Evolutionary conservation across 1,140 invertebrate genomes (phyloP), one percentile per base, ranked within the genome.

Genomic region (Aricia agestis): DNA sequence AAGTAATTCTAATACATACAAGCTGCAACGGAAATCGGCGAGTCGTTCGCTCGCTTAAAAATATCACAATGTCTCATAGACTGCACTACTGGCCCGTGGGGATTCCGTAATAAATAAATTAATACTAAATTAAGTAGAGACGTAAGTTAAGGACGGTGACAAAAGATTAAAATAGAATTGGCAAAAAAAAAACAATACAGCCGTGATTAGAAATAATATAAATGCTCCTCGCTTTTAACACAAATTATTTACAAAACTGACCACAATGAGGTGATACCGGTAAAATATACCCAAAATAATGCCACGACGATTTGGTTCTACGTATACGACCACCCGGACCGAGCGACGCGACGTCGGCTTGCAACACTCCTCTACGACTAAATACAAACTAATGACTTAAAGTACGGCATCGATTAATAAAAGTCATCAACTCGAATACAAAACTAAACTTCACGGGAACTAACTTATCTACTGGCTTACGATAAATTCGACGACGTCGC

Each of bases 21-120:
- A 76, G 69, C 74, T 74, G 74, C 74, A 75, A 74, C 70, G 58
- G 71, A 74, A 63, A 25, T 63, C 18, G 36, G 36, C 58, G 59
- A 63, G 71, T 68, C 25, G 19, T 10, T 59, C 58, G 63, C 17
- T 67, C 66, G 66, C 66, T 67, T 89, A 83, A 84, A 78, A 80
- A 85, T 90, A 91, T 91, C 89, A 90, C 89, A 91, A 87, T 86
- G 89, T 91, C 87, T 91, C 86, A 87, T 77, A 90, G 87, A 90
- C 89, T 82, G 83, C 69, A 82, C 79, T 91, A 91, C 89, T 91
- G 89, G 89, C 89, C 89, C 87, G 83, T 78, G 79, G 85, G 83
- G 81, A 78, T 84, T 81, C 80, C 80, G 80, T 74, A 85, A 86
- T 81, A 84, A 87, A 87, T 82, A 80, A 86, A 89, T 85, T 89